Percentiles rank a stretch among this genome's conserved stretches.
Conservation (phyloP, 2,888 invertebrate genomes). For the Cheilosia grossa region DNA sequence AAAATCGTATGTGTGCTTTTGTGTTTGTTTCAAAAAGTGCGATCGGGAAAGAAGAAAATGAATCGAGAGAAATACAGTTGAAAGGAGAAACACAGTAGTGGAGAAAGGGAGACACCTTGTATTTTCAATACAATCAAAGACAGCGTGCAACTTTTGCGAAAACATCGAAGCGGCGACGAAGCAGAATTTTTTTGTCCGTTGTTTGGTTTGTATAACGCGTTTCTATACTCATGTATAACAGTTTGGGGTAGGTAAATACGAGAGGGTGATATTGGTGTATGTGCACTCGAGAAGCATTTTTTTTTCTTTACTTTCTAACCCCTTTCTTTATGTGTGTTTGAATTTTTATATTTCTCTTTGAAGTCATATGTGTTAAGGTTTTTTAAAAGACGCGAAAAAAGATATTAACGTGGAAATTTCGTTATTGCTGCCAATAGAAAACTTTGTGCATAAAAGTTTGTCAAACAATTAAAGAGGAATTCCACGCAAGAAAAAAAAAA, state of each 20-base stretch:
- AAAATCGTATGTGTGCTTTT: conserved; percentile 39
- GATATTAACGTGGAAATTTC: conserved; percentile 48
- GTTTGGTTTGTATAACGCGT: conserved; percentile 68
- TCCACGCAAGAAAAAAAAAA: conserved; percentile 21
- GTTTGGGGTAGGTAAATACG: conserved; percentile 49
- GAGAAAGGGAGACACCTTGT: conserved; percentile 24
- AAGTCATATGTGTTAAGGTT: conserved; percentile 19
- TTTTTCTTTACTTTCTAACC: conserved; percentile 66
- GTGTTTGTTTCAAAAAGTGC: conserved; percentile 65
- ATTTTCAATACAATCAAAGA: conserved; percentile 39
- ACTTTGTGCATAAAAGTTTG: conserved; percentile 27
- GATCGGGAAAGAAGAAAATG: conserved; percentile 62
- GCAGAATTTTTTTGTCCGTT: conserved; percentile 55
- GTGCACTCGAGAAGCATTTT: conserved; percentile 53
- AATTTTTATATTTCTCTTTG: conserved; percentile 40
- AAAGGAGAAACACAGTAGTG: conserved; percentile 25
- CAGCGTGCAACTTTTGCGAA: conserved; percentile 67
- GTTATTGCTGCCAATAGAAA: conserved; percentile 20
- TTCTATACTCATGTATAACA: conserved; percentile 53
- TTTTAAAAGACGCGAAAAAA: conserved; percentile 15
- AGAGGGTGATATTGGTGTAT: conserved; percentile 39
- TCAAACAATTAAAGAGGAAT: conserved; percentile 13
- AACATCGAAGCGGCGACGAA: conserved; percentile 48
- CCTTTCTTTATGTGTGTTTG: conserved; percentile 58
- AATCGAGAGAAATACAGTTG: conserved; percentile 36